phyloP scores from a whole-genome alignment of 2,888 invertebrate genomes.

The Craniophora ligustri region DNA sequence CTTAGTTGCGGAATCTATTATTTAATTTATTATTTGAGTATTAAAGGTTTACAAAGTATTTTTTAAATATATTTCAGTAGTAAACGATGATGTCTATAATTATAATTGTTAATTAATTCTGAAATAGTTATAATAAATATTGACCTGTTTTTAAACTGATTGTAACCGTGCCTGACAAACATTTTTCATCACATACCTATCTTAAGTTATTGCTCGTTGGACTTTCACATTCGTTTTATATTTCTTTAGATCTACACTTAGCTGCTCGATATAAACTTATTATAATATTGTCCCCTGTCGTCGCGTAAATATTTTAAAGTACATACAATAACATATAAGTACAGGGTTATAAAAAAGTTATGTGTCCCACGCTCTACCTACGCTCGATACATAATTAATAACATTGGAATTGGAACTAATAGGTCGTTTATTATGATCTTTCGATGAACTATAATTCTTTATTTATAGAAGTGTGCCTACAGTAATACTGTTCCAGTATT shows the following conservation, averaged over 20 bases:
- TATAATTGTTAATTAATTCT: not conserved
- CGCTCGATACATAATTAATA: no score
- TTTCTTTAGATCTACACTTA: slow-evolving; percentile 8
- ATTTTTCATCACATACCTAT: slow-evolving; percentile 10
- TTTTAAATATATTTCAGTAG: slow-evolving; percentile 1
- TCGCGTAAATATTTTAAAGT: no score
- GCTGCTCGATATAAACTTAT: not conserved
- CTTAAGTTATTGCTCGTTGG: slow-evolving; percentile 13
- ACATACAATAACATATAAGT: no score
- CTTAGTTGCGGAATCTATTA: slow-evolving; percentile 18
- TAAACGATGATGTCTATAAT: not conserved
- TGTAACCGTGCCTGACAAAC: slow-evolving; percentile 35
- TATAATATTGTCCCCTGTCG: not conserved
- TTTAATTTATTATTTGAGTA: slow-evolving; percentile 27
- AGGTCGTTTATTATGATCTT: no score
- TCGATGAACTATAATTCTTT: no score
- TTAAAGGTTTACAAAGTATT: slow-evolving; percentile 12
- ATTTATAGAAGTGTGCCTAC: no score
- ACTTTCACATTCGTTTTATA: slow-evolving; percentile 1
- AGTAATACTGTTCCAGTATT: no score
- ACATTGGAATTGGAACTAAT: no score
- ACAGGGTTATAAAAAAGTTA: not conserved
- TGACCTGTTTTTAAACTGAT: slow-evolving; percentile 11
- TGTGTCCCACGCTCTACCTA: no score
- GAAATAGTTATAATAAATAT: not conserved